These are phyloP conservation scores for Zele albiditarsus DNA, from an alignment of 2,888 invertebrate species.

Conservation along the genomic window DNA sequence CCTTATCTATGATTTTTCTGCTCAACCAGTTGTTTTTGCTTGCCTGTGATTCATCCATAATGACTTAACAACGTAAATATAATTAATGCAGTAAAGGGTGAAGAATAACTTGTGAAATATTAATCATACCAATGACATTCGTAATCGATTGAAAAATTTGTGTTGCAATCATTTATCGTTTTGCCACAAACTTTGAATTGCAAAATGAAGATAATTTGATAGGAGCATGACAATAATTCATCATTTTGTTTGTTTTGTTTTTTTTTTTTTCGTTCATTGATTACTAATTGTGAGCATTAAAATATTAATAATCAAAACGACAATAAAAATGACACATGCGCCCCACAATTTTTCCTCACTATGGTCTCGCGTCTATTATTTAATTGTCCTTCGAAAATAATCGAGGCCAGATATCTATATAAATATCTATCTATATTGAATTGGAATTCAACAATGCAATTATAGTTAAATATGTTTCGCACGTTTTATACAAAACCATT, in stretches of 20 bases:
- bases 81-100: no score
- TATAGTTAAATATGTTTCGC: slow-evolving; percentile 31
- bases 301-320: slow-evolving; percentile 7
- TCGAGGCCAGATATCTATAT: slow-evolving; percentile 40
- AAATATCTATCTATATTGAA: slow-evolving; percentile 13
- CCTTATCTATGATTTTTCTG: no score
- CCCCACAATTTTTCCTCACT: slow-evolving; percentile 16
- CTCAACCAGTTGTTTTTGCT: no score
- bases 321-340: slow-evolving; percentile 22
- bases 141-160: no score
- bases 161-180: no score
- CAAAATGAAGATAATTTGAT: not conserved
- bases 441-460: slow-evolving; percentile 1
- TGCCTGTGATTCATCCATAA: no score
- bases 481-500: slow-evolving; percentile 32
- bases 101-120: no score
- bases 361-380: slow-evolving; percentile 8
- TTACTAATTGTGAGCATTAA: not conserved
- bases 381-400: slow-evolving; percentile 39
- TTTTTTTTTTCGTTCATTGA: not conserved
- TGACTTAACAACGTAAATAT: no score
- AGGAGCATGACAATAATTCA: not conserved
- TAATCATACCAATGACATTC: no score
- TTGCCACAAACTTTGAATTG: not conserved
- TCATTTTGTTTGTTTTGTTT: not conserved